These are phyloP conservation scores for Psophia crepitans DNA, from an alignment of 2,113 vertebrate species.

Conservation along the genomic window DNA sequence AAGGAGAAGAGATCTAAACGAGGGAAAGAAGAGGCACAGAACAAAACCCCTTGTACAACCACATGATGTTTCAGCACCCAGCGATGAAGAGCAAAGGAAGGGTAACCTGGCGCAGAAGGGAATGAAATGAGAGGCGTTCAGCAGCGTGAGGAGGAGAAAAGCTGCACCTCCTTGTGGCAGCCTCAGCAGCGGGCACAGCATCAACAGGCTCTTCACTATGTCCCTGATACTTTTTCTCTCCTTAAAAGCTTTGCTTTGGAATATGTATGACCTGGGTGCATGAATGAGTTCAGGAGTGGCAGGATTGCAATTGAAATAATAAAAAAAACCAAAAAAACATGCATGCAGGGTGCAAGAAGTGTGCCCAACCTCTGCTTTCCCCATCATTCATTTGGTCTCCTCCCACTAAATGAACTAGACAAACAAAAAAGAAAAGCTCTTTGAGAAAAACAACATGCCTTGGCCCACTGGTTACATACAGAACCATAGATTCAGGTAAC, in stretches of 20 bases:
- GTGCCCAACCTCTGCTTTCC: not conserved
- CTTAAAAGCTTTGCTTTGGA: not conserved
- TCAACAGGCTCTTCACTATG: not conserved
- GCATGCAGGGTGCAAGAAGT: not conserved
- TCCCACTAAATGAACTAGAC: not conserved
- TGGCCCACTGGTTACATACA: not conserved
- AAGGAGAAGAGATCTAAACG: not conserved
- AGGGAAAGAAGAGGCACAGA: not conserved
- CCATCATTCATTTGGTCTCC: not conserved
- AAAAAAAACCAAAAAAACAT: not conserved
- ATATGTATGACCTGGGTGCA: not conserved
- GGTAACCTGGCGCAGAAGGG: not conserved
- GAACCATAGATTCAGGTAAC: not conserved
- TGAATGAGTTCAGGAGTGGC: not conserved
- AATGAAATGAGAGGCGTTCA: not conserved
- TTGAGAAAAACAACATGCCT: not conserved
- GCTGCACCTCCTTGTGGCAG: fast-evolving
- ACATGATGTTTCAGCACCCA: fast-evolving
- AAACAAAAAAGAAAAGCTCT: not conserved
- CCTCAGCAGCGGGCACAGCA: not conserved
- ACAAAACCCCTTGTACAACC: not conserved
- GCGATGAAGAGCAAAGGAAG: fast-evolving
- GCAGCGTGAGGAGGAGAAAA: not conserved
- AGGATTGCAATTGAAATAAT: not conserved
- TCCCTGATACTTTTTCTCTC: not conserved